These are phyloP conservation scores for Muntiacus reevesi DNA, from an alignment of 2,113 vertebrate species.

Conservation along the genomic window DNA sequence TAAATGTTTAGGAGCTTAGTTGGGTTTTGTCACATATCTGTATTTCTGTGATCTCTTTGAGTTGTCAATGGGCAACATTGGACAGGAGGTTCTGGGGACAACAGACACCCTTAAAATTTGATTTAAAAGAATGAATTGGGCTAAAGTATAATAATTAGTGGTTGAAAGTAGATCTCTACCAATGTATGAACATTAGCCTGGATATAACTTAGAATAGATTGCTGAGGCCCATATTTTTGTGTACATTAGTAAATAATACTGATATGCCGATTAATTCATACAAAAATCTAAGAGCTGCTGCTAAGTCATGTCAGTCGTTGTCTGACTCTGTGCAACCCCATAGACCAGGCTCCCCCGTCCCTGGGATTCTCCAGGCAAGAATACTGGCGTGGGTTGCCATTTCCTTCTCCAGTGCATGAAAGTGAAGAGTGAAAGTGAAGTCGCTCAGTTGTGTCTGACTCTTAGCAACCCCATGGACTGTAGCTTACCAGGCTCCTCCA, in stretches of 20 bases:
- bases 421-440: no score
- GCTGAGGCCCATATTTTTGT: background rate
- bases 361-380: no score
- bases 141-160: background rate
- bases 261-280: background rate
- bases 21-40: background rate
- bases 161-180: background rate
- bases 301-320: no score
- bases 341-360: no score
- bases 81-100: background rate
- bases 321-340: no score
- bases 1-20: background rate
- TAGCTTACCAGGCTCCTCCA: no score
- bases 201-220: background rate
- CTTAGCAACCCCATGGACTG: no score
- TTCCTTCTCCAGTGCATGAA: no score
- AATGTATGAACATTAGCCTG: background rate
- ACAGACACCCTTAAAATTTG: background rate
- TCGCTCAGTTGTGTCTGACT: no score
- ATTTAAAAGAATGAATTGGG: background rate
- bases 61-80: background rate
- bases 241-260: background rate
- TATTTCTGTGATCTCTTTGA: conserved; percentile 2
- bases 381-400: no score
- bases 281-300: background rate